phyloP scores from a whole-genome alignment of 2,888 invertebrate species.

The Sarcophaga subvicina region DNA sequence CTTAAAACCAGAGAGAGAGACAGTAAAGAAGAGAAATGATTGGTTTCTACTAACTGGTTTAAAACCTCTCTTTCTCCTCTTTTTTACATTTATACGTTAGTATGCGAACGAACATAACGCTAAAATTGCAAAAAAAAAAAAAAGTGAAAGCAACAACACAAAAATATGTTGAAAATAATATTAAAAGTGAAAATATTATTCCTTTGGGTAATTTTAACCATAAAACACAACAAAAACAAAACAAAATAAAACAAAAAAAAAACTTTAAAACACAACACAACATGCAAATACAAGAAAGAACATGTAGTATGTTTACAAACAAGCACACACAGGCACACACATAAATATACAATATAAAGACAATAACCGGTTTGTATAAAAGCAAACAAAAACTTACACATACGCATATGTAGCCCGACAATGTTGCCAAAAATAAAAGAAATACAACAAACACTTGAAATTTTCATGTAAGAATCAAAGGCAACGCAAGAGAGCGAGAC shows the following conservation, averaged over 20 bases:
- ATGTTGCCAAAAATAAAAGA: neutral
- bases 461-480: neutral
- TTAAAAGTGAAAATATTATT: conserved; percentile 69
- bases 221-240: conserved; percentile 18
- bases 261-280: conserved; percentile 16
- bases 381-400: no score
- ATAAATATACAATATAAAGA: neutral
- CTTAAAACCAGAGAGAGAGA: conserved; percentile 45
- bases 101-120: neutral
- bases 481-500: neutral
- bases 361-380: neutral
- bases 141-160: neutral
- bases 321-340: neutral
- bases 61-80: neutral
- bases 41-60: conserved; percentile 39
- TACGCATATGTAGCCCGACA: no score
- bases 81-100: neutral
- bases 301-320: neutral
- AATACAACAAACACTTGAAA: neutral
- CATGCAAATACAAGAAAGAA: conserved; percentile 39
- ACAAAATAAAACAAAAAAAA: conserved; percentile 8
- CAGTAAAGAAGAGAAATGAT: conserved; percentile 32
- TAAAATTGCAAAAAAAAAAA: no score
- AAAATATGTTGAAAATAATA: conserved; percentile 64
- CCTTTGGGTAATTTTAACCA: conserved; percentile 68